Evolutionary conservation across 2,797 vertebrate genomes (phyloP), one percentile per base, ranked within the genome.

Genomic region (Diplodus sargus): DNA sequence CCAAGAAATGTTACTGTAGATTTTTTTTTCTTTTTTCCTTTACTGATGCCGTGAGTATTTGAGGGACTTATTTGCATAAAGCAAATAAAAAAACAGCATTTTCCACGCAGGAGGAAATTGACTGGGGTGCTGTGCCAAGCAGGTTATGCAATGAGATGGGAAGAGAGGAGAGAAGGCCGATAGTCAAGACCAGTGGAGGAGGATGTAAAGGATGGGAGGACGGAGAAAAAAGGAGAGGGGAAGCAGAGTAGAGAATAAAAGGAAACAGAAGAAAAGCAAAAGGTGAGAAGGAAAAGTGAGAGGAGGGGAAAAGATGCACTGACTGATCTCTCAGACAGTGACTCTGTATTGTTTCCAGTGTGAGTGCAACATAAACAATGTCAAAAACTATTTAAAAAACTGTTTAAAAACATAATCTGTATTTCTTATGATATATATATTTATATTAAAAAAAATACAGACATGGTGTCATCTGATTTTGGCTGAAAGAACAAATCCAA

Each of bases 101-200:
- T 87, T 89, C 64, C 75, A 90, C 25, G n/a, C 82, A 83, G 88
- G 53, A 78, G 81, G 81, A 92, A 92, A 92, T 85, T 87, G 91
- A 92, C 86, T 82, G 49, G 76, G 90, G 87, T 76, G 65, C 73
- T 78, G 70, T 87, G 90, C 91, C 91, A 93, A 91, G 79, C 75
- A 86, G 83, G 87, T 94, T 94, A 92, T 87, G 88, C 85, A 93
- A 92, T 79, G 76, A 92, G 81, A 90, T 79, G 70, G 76, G 57
- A 88, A 72, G 49, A 84, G 84, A 86, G 77, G 66, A 86, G 79
- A 64, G 82, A 83, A 74, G 69, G 85, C 82, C 59, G 25, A 70
- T 71, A 73, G 85, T 79, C 79, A 84, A 86, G 87, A 82, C 82
- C 75, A 59, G 72, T n/a, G 71, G 79, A 86, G 79, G 78, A 79